A percentile compares a stretch with the other conserved stretches of the same genome.
Conservation (phyloP, 2,113 vertebrate species). For the Neolamprologus falcicula region DNA sequence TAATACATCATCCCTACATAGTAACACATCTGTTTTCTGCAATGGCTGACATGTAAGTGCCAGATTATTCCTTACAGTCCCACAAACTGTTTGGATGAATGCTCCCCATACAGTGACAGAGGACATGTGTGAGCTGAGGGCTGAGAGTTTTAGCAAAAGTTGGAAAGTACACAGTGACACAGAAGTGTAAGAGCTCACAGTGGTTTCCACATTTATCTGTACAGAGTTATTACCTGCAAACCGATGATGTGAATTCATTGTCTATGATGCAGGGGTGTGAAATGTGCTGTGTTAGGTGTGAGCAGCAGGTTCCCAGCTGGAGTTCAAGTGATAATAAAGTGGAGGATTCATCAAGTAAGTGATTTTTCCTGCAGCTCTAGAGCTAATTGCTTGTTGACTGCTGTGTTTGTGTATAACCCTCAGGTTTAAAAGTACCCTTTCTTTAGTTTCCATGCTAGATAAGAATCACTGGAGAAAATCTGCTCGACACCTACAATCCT, state of each 20-base stretch:
- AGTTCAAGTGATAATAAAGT: constrained; percentile 12
- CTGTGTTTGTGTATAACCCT: background rate
- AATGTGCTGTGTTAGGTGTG: background rate
- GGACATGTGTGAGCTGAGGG: background rate
- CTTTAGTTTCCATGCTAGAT: background rate
- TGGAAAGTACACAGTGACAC: background rate
- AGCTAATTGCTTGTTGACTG: background rate
- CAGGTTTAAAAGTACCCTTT: background rate
- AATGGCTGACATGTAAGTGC: background rate
- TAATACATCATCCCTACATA: background rate
- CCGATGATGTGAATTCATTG: background rate
- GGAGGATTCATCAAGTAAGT: constrained; percentile 10
- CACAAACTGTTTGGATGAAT: background rate
- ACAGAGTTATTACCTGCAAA: background rate
- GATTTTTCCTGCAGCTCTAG: background rate
- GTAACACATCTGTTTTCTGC: background rate
- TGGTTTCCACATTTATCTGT: background rate
- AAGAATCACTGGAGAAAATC: background rate
- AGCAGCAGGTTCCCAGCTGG: background rate
- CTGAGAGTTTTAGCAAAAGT: background rate
- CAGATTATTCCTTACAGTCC: background rate
- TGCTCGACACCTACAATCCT: background rate
- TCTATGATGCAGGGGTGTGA: background rate
- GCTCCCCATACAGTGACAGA: background rate
- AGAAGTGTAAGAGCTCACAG: background rate